These are phyloP conservation scores for Oryzias melastigma DNA, from an alignment of 2,113 vertebrate genomes.

Conservation along the genomic window DNA sequence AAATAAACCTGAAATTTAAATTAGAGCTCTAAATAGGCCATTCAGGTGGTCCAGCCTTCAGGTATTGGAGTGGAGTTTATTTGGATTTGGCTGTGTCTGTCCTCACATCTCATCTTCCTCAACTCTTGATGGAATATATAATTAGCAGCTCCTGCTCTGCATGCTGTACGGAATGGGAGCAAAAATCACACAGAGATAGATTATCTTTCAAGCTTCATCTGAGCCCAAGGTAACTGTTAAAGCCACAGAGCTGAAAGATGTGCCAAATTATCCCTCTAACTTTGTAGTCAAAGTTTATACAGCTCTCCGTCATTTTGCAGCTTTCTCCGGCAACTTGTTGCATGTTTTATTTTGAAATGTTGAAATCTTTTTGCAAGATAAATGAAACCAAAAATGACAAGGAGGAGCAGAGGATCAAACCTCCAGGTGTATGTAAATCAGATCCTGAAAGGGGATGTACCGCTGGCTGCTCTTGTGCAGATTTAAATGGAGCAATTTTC, in stretches of 20 bases:
- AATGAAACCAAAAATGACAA: constrained; percentile 22
- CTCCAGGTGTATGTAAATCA: constrained; percentile 46
- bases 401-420: constrained; percentile 30
- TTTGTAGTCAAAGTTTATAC: neutral
- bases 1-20: constrained; percentile 37
- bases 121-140: constrained; percentile 31
- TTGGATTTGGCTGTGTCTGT: constrained; percentile 37
- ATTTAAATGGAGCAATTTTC: constrained; percentile 52
- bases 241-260: constrained; percentile 14
- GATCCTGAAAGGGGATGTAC: constrained; percentile 44
- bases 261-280: neutral
- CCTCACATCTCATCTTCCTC: constrained; percentile 38
- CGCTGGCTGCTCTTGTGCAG: constrained; percentile 38
- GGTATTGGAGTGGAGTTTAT: constrained; percentile 44
- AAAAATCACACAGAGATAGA: constrained; percentile 21
- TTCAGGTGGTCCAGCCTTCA: constrained; percentile 20
- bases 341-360: neutral
- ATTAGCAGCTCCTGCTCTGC: constrained; percentile 31
- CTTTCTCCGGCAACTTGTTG: neutral
- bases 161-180: constrained; percentile 27
- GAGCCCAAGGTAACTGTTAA: constrained; percentile 34
- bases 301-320: constrained; percentile 1
- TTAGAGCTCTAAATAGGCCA: constrained; percentile 20
- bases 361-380: neutral
- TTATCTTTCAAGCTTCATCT: constrained; percentile 38